phyloP scores from a whole-genome alignment of 1,140 invertebrate species.

The Coenobita brevimanus region DNA sequence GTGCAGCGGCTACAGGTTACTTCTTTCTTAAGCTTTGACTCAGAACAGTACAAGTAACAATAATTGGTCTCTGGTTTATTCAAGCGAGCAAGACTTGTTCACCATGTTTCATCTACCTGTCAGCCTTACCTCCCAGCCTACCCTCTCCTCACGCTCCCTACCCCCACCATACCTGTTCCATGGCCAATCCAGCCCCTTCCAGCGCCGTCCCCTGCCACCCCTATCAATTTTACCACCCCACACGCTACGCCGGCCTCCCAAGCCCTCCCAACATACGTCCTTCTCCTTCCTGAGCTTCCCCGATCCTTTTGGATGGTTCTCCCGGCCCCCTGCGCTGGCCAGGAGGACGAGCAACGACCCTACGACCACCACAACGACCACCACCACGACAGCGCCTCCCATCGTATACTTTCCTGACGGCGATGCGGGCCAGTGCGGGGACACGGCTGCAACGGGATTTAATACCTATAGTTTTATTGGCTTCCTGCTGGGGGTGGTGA shows the following conservation, averaged over 20 bases:
- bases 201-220: background rate
- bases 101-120: too few species aligned
- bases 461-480: slow-evolving; percentile 55
- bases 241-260: background rate
- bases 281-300: background rate
- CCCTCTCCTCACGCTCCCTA: background rate
- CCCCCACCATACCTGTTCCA: background rate
- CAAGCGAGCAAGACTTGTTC: too few species aligned
- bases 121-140: background rate
- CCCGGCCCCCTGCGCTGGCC: background rate
- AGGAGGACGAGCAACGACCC: background rate
- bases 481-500: slow-evolving; percentile 48
- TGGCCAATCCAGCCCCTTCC: background rate
- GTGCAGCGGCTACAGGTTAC: too few species aligned
- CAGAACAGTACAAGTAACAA: too few species aligned
- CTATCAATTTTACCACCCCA: too few species aligned
- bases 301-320: background rate
- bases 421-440: slow-evolving; percentile 24
- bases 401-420: slow-evolving; percentile 38
- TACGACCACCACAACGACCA: background rate
- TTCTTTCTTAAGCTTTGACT: too few species aligned
- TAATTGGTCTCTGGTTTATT: too few species aligned
- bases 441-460: slow-evolving; percentile 20
- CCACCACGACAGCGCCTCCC: slow-evolving; percentile 12
- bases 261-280: background rate